A percentile compares a stretch with the other conserved stretches of the same genome.
Evolutionary conservation across 2,888 invertebrate species (phyloP).

Genomic region (Theretra japonica): DNA sequence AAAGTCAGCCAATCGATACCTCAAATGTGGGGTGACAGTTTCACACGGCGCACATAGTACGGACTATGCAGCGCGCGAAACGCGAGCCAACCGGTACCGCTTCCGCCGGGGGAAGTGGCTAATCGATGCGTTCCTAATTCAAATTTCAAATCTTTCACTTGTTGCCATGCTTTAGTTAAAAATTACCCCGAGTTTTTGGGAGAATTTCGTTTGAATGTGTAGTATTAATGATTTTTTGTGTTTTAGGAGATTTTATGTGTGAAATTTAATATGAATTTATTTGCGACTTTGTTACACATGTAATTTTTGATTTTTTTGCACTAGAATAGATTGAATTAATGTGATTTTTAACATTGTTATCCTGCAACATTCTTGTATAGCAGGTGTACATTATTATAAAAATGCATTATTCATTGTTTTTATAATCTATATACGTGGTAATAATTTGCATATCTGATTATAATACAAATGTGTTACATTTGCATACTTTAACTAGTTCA

Average conservation of each 20-base stretch:
- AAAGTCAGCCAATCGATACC: not conserved
- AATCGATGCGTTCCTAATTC: constrained; percentile 12
- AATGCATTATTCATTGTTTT: too few relatives aligned
- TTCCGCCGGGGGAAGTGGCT: constrained; percentile 3
- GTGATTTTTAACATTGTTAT: too few relatives aligned
- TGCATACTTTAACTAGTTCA: not conserved
- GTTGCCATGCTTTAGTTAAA: not conserved
- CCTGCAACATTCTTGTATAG: too few relatives aligned
- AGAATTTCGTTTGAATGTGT: not conserved
- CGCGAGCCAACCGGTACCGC: constrained; percentile 19
- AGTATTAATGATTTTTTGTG: not conserved
- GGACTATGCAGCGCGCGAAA: not conserved
- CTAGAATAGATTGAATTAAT: not conserved
- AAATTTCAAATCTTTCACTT: not conserved
- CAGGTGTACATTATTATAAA: too few relatives aligned
- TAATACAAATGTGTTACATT: constrained; percentile 2
- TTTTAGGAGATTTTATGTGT: not conserved
- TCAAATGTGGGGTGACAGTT: constrained; percentile 23
- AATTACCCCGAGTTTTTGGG: not conserved
- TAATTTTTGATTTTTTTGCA: too few relatives aligned
- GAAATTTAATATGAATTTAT: too few relatives aligned
- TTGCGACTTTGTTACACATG: too few relatives aligned
- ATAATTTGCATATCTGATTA: not conserved
- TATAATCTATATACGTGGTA: too few relatives aligned
- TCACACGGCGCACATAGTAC: constrained; percentile 10